Base-by-base conservation (phyloP, 2,888 invertebrate species). In the Branchipolynoe longqiensis region DNA sequence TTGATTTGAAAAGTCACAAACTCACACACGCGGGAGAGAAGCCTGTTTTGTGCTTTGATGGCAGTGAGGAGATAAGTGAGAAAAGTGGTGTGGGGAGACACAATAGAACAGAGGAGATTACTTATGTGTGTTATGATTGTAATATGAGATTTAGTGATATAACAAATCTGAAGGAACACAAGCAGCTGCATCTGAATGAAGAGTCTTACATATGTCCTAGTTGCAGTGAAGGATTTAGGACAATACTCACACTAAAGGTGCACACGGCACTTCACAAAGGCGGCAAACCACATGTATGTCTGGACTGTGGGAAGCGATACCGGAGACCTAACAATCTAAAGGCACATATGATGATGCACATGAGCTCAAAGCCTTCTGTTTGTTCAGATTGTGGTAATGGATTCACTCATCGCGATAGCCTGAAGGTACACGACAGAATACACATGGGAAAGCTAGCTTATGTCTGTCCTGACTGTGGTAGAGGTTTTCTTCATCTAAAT, bases 301-400 rank as follows among this genome's bases (percentile, higher is more conserved):
- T 18, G 1, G 90, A 89, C 62, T 90, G 82, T 56, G 58, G 36
- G 0, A 82, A 58, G 33, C 18, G 28, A 8, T 82, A 58, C 33
- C 22, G 62, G 62, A 31, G 12, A 3, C 28, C n/a, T 1, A 12
- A 14, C 28, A 18, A n/a, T 3, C 18, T 62, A 1, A 62, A 25
- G 31, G 31, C 3, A 18, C 62, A 62, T 14, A 25, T 62, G 28
- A 4, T 62, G 2, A 62, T 31, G 12, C 62, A 62, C 62, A 62
- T 31, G 31, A 25, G 62, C 12, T 56, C 56, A 14, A 82, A 36
- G 38, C 82, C 82, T 6, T 38, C 56, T 31, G 38, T 28, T 6
- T 82, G 82, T 33, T 1, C 12, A 28, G 58, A 56, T 25, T 82
- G 82, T 58, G 82, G 58, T 36, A 82, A 56, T 31, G 28, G 33